These are phyloP conservation scores for Bradypodion pumilum DNA, from an alignment of 2,797 vertebrate genomes.

Conservation along the genomic window DNA sequence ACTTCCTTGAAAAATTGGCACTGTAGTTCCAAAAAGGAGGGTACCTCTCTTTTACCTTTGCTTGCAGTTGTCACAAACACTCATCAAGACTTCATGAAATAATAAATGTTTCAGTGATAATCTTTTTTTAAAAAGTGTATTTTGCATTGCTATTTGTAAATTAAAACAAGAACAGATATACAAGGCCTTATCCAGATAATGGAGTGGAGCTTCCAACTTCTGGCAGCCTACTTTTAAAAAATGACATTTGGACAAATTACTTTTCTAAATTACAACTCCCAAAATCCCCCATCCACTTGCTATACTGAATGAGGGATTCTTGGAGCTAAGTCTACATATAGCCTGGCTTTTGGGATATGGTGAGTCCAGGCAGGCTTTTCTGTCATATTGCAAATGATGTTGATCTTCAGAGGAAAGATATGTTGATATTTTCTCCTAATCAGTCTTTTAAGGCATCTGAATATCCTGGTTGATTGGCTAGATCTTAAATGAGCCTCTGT, in stretches of 20 bases:
- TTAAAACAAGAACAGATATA: background rate
- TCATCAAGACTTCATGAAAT: background rate
- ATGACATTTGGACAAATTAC: no score
- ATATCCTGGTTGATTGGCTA: no score
- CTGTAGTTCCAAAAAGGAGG: background rate
- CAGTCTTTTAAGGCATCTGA: background rate
- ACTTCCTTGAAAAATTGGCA: background rate
- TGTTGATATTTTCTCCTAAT: background rate
- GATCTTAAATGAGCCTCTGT: background rate
- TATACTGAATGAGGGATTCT: no score
- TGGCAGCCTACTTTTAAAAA: no score
- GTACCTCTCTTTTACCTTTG: background rate
- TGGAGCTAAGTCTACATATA: background rate
- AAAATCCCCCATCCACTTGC: no score
- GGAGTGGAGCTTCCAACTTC: no score
- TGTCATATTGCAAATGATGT: background rate
- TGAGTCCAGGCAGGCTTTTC: background rate
- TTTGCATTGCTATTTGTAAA: background rate
- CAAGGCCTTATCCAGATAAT: background rate
- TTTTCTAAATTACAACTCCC: no score
- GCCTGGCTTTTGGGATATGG: background rate
- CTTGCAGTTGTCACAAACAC: background rate
- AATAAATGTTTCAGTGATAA: background rate
- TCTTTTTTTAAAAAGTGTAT: no score
- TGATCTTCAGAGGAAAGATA: background rate